Evolutionary conservation across 2,113 vertebrate species (phyloP), one percentile per base, ranked within the genome.

Genomic region (Macquaria ambigua): DNA sequence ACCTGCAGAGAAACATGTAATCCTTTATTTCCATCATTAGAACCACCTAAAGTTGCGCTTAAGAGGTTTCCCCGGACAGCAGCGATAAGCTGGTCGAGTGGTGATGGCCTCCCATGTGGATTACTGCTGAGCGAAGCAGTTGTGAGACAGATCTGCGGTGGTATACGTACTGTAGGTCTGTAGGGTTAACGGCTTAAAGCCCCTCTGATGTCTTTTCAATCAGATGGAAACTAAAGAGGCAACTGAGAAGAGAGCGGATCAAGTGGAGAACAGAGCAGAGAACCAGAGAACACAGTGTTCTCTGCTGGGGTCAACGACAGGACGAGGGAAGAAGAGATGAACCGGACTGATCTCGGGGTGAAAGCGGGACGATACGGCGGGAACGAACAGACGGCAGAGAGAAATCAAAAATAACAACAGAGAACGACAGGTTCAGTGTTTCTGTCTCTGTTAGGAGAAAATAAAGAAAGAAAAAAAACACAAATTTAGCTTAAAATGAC

Each of bases 131-230:
- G 28, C 46, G 18, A 39, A 46, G 67, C 70, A 9, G 74, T 39
- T 18, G 63, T 56, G 53, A 37, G 61, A 43, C 71, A 48, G 79
- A 34, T 34, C 34, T 3, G 53, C 4, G 1, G 50, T 0, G 23
- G 59, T 37, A 63, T 4, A 37, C 53, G 20, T 59, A 21, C 64
- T 59, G 53, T 0, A 16, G 75, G 63, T 84, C 80, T 43, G 0
- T 1, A 71, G 80, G 85, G 83, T 91, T 61, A 84, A 64, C 68
- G 21, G 86, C 82, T 85, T 89, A 82, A 78, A 88, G 77, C 80
- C 41, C 68, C 58, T 75, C 79, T 77, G 74, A 81, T 66, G 80
- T 81, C 62, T 74, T 89, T 78, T 81, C 90, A 89, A 83, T 87
- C 90, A 86, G 41, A 84, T 34, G 48, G 76, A 79, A 53, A 82